Base-by-base conservation (phyloP, 2,113 vertebrate species). In the Narcine bancroftii region DNA sequence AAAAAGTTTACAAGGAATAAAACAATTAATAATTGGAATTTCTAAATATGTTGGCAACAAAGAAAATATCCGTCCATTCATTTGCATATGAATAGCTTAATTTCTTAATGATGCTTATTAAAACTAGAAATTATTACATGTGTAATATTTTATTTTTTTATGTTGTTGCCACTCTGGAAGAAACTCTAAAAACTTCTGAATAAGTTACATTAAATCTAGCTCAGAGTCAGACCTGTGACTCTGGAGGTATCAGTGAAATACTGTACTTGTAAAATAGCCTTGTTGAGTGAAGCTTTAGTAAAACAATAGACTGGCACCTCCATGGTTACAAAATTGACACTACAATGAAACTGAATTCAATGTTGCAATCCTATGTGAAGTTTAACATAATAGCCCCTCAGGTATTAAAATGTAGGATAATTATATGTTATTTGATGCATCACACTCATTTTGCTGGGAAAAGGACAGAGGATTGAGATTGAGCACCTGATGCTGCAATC, bases 361-460 rank as follows among this genome's bases (percentile, higher is more conserved):
- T 91, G 87, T 91, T 91, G 24, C 36, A 69, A 69, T 91, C 89
- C 69, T 47, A 91, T 71, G 89, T 91, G 36, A 71, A 45, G 63
- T 47, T 91, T 91, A 69, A 91, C 42, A 69, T 91, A 91, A 91
- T 71, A 45, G 24, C 66, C 39, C 89, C 26, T 69, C 65, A 47
- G 65, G 60, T 69, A 42, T 47, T 91, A 69, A 91, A 91, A 91
- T 69, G 89, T 69, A 45, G 42, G 65, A 91, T 91, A 91, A 91
- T 91, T 91, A 91, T 69, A 91, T 91, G 89, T 91, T 91, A 39
- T 66, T 69, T 69, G 42, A 91, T 71, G 65, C 24, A 69, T 39
- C 39, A 91, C 26, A 71, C 24, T 91, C 89, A 53, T 91, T 91
- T 91, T 69, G 39, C 39, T 71, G 39, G 89, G 26, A 69, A 91